Evolutionary conservation across 2,797 vertebrate species (phyloP).

Genomic region (Semaprochilodus insignis): DNA sequence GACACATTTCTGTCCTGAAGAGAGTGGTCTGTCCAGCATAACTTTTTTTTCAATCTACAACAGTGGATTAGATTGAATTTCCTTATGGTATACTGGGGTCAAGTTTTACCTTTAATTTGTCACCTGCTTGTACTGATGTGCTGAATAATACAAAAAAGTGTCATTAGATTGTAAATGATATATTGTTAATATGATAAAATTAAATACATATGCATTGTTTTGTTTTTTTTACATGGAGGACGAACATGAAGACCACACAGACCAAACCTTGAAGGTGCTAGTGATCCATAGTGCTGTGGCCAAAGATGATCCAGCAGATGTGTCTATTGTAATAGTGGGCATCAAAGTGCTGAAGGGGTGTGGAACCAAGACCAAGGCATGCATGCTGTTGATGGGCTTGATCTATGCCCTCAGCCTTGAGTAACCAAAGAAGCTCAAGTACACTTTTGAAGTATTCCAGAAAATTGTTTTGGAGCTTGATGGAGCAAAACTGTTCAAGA

Average conservation of each 20-base stretch:
- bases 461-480: not conserved
- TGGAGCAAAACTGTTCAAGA: not conserved
- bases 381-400: conserved; percentile 10
- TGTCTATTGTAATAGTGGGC: conserved; percentile 1
- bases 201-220: not conserved
- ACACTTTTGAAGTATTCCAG: not conserved
- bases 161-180: no score
- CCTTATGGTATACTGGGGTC: not conserved
- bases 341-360: not conserved
- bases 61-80: not conserved
- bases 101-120: not conserved
- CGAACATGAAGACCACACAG: not conserved
- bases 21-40: not conserved
- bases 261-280: not conserved
- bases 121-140: not conserved
- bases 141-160: no score
- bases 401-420: conserved; percentile 3
- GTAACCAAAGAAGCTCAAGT: conserved; percentile 1
- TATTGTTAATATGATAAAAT: not conserved
- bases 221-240: not conserved
- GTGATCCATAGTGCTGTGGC: not conserved
- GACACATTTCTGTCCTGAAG: not conserved
- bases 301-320: not conserved
- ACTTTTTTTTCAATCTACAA: not conserved
- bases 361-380: not conserved